phyloP scores from a whole-genome alignment of 2,888 invertebrate genomes.

The Perizoma affinitatum region DNA sequence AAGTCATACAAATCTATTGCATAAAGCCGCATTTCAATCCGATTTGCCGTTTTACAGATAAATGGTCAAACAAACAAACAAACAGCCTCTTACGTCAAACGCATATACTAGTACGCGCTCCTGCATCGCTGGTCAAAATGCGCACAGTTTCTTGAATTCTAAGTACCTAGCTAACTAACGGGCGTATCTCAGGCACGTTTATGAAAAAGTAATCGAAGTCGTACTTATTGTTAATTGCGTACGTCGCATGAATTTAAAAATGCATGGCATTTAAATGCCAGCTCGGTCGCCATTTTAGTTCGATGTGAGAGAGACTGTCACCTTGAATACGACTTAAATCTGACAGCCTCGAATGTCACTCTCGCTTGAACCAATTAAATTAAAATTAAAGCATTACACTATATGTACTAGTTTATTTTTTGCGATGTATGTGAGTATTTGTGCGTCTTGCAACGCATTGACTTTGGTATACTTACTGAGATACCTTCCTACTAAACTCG shows the following conservation, averaged over 20 bases:
- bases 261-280: conserved; percentile 84
- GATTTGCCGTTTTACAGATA: too few species aligned
- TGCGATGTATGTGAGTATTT: not conserved
- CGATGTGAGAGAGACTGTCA: conserved; percentile 78
- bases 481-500: not conserved
- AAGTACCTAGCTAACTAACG: conserved; percentile 66
- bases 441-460: conserved; percentile 1
- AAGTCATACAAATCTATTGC: too few species aligned
- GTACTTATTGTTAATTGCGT: conserved; percentile 74
- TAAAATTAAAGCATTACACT: conserved; percentile 65
- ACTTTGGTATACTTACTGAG: not conserved
- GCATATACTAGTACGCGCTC: too few species aligned
- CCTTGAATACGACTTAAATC: conserved; percentile 83
- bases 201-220: conserved; percentile 79
- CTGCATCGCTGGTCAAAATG: too few species aligned
- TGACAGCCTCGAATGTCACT: conserved; percentile 82
- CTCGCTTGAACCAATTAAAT: conserved; percentile 73
- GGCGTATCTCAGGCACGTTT: conserved; percentile 60
- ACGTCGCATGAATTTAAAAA: conserved; percentile 80
- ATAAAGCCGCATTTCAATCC: too few species aligned
- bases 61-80: too few species aligned
- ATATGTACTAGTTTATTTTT: conserved; percentile 28
- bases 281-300: conserved; percentile 77
- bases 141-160: conserved; percentile 56
- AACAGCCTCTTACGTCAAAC: too few species aligned